phyloP scores from a whole-genome alignment of 1,140 invertebrate species.

The Lasioglossum albipes region DNA sequence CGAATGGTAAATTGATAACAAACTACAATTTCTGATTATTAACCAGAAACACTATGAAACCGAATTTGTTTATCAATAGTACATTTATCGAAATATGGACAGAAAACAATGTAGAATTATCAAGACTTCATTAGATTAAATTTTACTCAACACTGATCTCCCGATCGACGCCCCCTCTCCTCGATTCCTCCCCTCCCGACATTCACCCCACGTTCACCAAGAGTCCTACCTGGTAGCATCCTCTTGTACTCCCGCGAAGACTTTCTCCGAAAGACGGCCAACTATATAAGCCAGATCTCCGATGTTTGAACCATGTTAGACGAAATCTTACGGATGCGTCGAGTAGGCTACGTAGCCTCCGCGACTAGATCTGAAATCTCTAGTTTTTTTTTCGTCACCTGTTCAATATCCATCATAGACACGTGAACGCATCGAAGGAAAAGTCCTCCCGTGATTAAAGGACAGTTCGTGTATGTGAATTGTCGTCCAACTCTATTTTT shows the following conservation, averaged over 20 bases:
- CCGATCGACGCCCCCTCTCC: constrained; percentile 26
- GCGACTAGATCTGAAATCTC: constrained; percentile 14
- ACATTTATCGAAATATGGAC: no score
- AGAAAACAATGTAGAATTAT: background rate
- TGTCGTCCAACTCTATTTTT: constrained; percentile 24
- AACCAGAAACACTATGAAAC: no score
- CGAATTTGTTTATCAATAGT: no score
- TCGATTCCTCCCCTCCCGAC: background rate
- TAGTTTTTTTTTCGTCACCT: background rate
- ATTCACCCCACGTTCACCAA: constrained; percentile 60
- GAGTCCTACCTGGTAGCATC: constrained; percentile 69
- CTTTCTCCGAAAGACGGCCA: constrained; percentile 80
- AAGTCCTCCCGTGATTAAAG: background rate
- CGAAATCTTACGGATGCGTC: constrained; percentile 73
- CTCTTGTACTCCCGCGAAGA: constrained; percentile 71
- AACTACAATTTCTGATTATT: no score
- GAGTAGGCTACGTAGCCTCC: constrained; percentile 61
- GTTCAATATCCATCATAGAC: background rate
- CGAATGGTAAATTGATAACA: no score
- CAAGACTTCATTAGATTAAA: background rate
- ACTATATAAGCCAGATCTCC: constrained; percentile 79
- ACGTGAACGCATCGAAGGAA: constrained; percentile 5
- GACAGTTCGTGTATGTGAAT: constrained; percentile 57
- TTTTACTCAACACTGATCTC: background rate
- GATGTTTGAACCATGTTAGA: constrained; percentile 78